Percentiles rank a stretch among this genome's conserved stretches.
Conservation (phyloP, 2,797 vertebrate genomes). For the Notoglanidium macrostoma region DNA sequence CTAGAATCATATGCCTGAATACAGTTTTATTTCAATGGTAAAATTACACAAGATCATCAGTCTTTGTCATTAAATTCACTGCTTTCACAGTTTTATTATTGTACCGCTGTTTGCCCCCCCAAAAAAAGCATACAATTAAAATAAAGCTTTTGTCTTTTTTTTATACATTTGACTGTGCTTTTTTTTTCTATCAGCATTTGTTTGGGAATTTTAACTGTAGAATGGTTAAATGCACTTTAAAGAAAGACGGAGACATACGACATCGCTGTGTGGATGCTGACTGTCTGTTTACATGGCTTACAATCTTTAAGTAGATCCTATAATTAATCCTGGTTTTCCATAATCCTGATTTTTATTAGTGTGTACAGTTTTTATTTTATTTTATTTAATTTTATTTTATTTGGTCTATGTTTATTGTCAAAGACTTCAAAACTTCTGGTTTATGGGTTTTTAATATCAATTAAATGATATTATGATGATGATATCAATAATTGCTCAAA, state of each 20-base stretch:
- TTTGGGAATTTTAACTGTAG: too few relatives aligned
- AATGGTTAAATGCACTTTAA: background rate
- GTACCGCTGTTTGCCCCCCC: conserved; percentile 46
- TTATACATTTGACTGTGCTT: conserved; percentile 30
- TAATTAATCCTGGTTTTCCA: background rate
- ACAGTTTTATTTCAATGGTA: conserved; percentile 14
- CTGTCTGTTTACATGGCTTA: background rate
- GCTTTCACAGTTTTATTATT: conserved; percentile 36
- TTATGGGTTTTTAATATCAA: background rate
- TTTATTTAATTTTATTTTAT: background rate
- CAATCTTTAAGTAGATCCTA: background rate
- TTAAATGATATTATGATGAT: too few relatives aligned
- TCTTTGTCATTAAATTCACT: conserved; percentile 35
- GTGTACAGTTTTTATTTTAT: background rate
- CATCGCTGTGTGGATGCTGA: background rate
- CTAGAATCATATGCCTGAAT: conserved; percentile 29
- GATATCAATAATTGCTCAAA: background rate
- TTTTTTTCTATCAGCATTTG: background rate
- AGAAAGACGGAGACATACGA: background rate
- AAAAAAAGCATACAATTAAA: conserved; percentile 35
- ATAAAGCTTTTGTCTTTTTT: conserved; percentile 50
- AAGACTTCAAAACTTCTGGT: background rate
- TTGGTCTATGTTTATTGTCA: background rate
- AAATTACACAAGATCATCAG: conserved; percentile 20
- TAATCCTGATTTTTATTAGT: background rate